These are phyloP conservation scores for Helicorthomorpha holstii DNA, from an alignment of 1,140 invertebrate species.

Conservation along the genomic window DNA sequence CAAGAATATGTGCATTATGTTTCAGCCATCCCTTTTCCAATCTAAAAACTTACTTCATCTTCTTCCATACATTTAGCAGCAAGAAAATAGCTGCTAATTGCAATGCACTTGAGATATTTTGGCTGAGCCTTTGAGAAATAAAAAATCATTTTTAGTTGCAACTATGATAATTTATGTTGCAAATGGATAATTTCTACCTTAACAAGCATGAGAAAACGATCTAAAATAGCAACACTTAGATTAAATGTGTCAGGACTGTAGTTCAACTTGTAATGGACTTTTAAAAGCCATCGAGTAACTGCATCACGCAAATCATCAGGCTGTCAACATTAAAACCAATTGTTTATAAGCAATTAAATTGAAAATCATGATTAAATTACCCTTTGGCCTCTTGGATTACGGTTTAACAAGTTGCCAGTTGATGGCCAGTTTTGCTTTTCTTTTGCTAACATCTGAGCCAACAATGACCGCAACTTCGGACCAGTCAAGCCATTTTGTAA, in stretches of 20 bases:
- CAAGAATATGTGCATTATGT: too few relatives aligned
- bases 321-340: too few relatives aligned
- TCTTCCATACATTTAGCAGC: conserved; percentile 28
- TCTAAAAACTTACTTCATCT: conserved; percentile 26
- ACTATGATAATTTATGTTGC: not conserved
- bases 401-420: too few relatives aligned
- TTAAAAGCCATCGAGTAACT: conserved; percentile 19
- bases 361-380: too few relatives aligned
- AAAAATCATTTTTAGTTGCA: not conserved
- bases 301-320: too few relatives aligned
- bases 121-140: conserved; percentile 20
- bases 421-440: too few relatives aligned
- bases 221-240: conserved; percentile 20
- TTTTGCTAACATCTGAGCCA: too few relatives aligned
- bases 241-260: conserved; percentile 24
- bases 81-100: conserved; percentile 24
- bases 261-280: conserved; percentile 18
- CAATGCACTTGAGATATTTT: conserved; percentile 26
- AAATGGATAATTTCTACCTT: conserved; percentile 18
- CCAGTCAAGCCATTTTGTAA: too few relatives aligned
- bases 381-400: too few relatives aligned
- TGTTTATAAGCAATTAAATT: too few relatives aligned
- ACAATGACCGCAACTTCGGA: too few relatives aligned
- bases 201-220: conserved; percentile 21
- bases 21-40: too few relatives aligned